Base-by-base conservation (phyloP, 2,797 vertebrate genomes). In the Tinamus major region DNA sequence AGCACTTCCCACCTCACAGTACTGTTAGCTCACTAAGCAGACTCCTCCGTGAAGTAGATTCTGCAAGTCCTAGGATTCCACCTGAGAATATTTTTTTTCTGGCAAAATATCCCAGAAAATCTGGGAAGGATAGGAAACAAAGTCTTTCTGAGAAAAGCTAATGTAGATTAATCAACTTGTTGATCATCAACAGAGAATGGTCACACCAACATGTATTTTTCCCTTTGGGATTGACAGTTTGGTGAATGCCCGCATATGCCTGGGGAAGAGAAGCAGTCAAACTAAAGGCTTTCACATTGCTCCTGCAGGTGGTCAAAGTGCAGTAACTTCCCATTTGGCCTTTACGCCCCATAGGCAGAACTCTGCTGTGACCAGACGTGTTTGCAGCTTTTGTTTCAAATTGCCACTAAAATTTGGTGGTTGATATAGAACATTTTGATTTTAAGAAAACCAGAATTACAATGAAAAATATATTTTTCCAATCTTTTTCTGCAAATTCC, bases 31-130 rank as follows among this genome's bases (percentile, higher is more conserved):
- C 29, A 17, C 12, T 35, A 80, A 9, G 31, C 2, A 5, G 11
- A 33, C 31, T 33, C 5, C 19, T 79, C 27, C 0, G 0, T 59
- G 20, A 42, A 6, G 15, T 3, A 62, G 19, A 42, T 24, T 2
- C 62, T 59, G 39, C 17, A 79, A 79, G 8, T 46, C 33, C 19
- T 44, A 24, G 18, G 31, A 82, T 75, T 85, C 27, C 42, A 44
- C 21, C 13, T 74, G 8, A 90, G 31, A 1, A 10, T 14, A 53
- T 29, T 4, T 24, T 58, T 81, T 59, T 78, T 21, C 64, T 26
- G 7, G 26, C 72, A 88, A 87, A 81, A 64, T 37, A 70, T 51
- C 56, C 29, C 46, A 72, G 12, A 44, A 80, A 91, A 79, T 69
- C 12, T 31, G 68, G 35, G 7, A 29, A 58, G 49, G 24, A 49